phyloP scores from a whole-genome alignment of 64 coral and sea anemone species.

The Montipora foliosa region DNA sequence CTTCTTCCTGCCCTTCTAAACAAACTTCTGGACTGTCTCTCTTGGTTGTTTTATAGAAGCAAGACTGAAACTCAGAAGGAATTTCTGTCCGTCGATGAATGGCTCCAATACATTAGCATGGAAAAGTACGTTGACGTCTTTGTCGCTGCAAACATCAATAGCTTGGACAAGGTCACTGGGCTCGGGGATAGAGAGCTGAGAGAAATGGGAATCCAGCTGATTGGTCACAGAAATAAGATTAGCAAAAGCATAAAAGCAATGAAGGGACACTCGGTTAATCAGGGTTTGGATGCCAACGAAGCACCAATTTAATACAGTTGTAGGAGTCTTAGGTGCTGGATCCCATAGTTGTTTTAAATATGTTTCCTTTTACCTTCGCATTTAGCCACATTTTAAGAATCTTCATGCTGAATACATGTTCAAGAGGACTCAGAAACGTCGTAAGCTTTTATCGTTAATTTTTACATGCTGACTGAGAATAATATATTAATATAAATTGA shows the following conservation, averaged over 20 bases:
- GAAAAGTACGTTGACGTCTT: conserved; percentile 73
- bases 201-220: conserved; percentile 78
- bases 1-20: too few relatives aligned
- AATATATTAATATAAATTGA: too few relatives aligned
- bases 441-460: too few relatives aligned
- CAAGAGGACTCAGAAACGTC: too few relatives aligned
- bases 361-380: too few relatives aligned
- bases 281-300: neutral
- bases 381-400: too few relatives aligned
- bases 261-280: conserved; percentile 63
- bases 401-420: too few relatives aligned
- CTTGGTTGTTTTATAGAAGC: conserved; percentile 11
- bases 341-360: too few relatives aligned
- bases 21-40: too few relatives aligned
- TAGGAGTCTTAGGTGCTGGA: too few relatives aligned
- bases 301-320: neutral
- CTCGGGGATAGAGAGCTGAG: conserved; percentile 74
- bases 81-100: conserved; percentile 72
- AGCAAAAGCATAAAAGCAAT: conserved; percentile 92
- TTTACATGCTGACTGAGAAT: too few relatives aligned
- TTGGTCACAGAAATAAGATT: conserved; percentile 97
- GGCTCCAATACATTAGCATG: conserved; percentile 91
- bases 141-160: conserved; percentile 46
- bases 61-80: conserved; percentile 13
- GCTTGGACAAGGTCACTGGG: conserved; percentile 60